Evolutionary conservation across 2,113 vertebrate species (phyloP).

Genomic region (Blennius ocellaris): DNA sequence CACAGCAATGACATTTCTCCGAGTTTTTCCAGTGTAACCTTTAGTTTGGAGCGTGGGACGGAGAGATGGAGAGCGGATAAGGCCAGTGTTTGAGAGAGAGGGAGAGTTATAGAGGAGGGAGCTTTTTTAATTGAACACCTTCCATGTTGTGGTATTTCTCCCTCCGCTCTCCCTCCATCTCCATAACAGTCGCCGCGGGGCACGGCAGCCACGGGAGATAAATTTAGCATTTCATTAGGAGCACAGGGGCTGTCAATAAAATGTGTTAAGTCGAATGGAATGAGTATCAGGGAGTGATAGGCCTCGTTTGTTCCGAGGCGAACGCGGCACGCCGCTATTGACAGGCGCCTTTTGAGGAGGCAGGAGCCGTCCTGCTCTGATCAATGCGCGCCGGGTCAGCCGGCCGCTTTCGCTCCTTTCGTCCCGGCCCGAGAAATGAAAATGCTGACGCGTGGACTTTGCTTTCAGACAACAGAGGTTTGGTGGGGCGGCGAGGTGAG

Average conservation of each 20-base stretch:
- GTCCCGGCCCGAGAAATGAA: conserved; percentile 79
- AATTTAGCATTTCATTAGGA: conserved; percentile 89
- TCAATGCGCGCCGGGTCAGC: conserved; percentile 82
- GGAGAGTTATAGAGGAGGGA: conserved; percentile 43
- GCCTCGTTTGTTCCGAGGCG: conserved; percentile 82
- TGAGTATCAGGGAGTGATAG: conserved; percentile 83
- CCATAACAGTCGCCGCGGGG: conserved; percentile 82
- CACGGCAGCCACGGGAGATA: conserved; percentile 83
- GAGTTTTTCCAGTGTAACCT: conserved; percentile 68
- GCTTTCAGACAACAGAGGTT: conserved; percentile 78
- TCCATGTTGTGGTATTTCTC: conserved; percentile 79
- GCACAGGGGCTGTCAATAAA: conserved; percentile 87
- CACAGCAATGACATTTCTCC: conserved; percentile 64
- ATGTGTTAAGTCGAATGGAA: conserved; percentile 88
- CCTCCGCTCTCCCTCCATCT: conserved; percentile 74
- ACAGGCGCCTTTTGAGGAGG: conserved; percentile 82
- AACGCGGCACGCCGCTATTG: conserved; percentile 77
- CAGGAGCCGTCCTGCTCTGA: conserved; percentile 81
- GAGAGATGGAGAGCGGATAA: conserved; percentile 70
- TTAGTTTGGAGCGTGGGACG: conserved; percentile 68
- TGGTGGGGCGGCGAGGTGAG: conserved; percentile 60
- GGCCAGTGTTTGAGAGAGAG: conserved; percentile 48
- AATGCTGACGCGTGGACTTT: conserved; percentile 84
- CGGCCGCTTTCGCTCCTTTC: conserved; percentile 69
- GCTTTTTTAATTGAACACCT: conserved; percentile 82